Base-by-base conservation (phyloP, 2,888 invertebrate genomes). In the Ditula angustiorana region DNA sequence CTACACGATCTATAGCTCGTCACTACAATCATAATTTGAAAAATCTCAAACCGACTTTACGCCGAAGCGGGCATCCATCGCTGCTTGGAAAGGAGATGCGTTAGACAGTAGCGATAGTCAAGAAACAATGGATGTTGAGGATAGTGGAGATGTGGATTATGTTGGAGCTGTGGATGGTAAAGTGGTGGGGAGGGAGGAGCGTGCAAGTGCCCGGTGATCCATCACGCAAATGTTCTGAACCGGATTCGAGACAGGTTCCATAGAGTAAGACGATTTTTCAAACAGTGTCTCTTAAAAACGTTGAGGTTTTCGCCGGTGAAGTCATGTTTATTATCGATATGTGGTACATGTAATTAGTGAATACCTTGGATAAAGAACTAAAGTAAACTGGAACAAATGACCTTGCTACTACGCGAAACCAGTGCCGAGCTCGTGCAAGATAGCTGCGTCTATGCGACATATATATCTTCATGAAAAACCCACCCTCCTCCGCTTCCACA, bases 151-250 rank as follows among this genome's bases (percentile, higher is more conserved):
- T 58, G 33, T 67, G 63, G 69, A 67, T 67, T 70, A 70, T 71
- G 71, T 74, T 37, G 21, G 55, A 64, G 68, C 66, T 73, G 58
- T 73, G 74, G 64, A 62, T 10, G 58, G 66, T 74, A 44, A 57
- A 16, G 67, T 74, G 68, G 83, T 87, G 72, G 68, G 56, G 28
- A 68, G 75, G 68, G 71, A 76, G 71, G 79, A 81, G 86, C 84
- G 85, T 85, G 83, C 84, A 82, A 81, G 80, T 83, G 84, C 75
- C 78, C 84, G 85, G 83, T 86, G 85, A 91, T 90, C 86, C 90
- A 89, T 91, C 92, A 91, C 88, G 88, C 87, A 78, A 89, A 89
- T 82, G 85, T 79, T 81, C 74, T 69, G 74, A 91, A 91, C 91
- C 92, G 91, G 90, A 88, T 88, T 81, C 72, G 67, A 80, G 84